phyloP scores from a whole-genome alignment of 64 coral and sea anemone species.

The Montipora foliosa region DNA sequence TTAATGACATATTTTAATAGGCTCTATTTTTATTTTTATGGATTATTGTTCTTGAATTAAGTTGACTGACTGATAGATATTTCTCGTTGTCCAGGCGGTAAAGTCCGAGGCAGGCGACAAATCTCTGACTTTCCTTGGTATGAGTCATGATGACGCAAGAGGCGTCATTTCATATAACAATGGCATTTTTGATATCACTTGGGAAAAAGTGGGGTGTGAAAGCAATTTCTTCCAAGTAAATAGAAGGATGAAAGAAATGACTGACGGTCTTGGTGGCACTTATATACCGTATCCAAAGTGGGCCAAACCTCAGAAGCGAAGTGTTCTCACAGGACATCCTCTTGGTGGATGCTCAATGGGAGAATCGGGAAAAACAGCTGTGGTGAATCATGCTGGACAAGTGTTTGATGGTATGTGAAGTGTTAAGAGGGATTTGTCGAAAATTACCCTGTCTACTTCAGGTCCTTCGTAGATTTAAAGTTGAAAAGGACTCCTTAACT shows the following conservation, averaged over 20 bases:
- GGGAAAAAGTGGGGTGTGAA: slow-evolving; percentile 41
- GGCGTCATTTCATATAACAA: slow-evolving; percentile 29
- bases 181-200: slow-evolving; percentile 42
- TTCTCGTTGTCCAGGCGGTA: not conserved
- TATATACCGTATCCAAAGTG: slow-evolving; percentile 66
- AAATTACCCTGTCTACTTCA: too few relatives aligned
- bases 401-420: slow-evolving; percentile 60
- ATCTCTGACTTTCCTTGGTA: slow-evolving; percentile 31
- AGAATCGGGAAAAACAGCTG: slow-evolving; percentile 39
- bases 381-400: slow-evolving; percentile 66
- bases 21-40: too few relatives aligned
- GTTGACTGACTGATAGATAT: not conserved
- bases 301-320: not conserved
- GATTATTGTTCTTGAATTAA: not conserved
- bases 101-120: slow-evolving; percentile 41
- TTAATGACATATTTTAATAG: too few relatives aligned
- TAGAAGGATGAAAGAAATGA: slow-evolving; percentile 4
- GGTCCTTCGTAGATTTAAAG: too few relatives aligned
- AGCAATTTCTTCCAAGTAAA: slow-evolving; percentile 45
- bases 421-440: too few relatives aligned
- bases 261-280: slow-evolving; percentile 4
- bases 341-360: slow-evolving; percentile 71
- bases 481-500: too few relatives aligned
- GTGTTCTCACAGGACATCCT: slow-evolving; percentile 48
- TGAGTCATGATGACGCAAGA: slow-evolving; percentile 51